Base-by-base conservation (phyloP, 2,113 vertebrate species). In the Neogobius melanostomus region DNA sequence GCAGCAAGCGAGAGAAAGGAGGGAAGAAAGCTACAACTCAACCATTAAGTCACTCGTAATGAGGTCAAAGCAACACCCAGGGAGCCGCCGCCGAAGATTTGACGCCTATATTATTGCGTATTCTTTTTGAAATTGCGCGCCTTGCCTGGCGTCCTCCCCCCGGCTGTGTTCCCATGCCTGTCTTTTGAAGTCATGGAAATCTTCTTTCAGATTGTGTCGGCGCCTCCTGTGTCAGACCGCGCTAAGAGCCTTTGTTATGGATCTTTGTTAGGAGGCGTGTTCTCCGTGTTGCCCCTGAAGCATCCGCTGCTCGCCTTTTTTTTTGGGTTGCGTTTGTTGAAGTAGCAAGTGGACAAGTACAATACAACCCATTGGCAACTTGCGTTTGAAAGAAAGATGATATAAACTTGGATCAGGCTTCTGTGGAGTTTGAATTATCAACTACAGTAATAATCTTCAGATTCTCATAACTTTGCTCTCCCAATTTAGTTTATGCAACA, bases 31-130 rank as follows among this genome's bases (percentile, higher is more conserved):
- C 62, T 56, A 53, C 46, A 65, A 70, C 80, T 76, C 66, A 61
- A 66, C 72, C 70, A 89, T 87, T 76, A 80, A 76, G 68, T 79
- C 48, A 56, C 78, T 71, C 45, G 45, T 80, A 88, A 87, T 79
- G 76, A 86, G 88, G 88, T 88, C 87, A 90, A 82, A 83, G 81
- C 68, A 74, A 67, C 82, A 84, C 81, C 69, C 21, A 72, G 54
- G 79, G 81, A 85, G 50, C 80, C 6, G 28, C 46, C 45, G 68
- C 73, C 44, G 65, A 75, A 77, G 69, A 70, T 61, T 65, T 47
- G 59, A 69, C 61, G 64, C 45, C 61, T 72, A 60, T 75, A 21
- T 64, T 77, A 46, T 64, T 64, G 36, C 59, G 21, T 64, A 48
- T 47, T 48, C 62, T 64, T 48, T 47, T 64, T 64, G 62, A 45